A percentile compares a stretch with the other conserved stretches of the same genome.
Evolutionary conservation across 2,113 vertebrate species (phyloP).

Genomic region (Fregetta grallaria): DNA sequence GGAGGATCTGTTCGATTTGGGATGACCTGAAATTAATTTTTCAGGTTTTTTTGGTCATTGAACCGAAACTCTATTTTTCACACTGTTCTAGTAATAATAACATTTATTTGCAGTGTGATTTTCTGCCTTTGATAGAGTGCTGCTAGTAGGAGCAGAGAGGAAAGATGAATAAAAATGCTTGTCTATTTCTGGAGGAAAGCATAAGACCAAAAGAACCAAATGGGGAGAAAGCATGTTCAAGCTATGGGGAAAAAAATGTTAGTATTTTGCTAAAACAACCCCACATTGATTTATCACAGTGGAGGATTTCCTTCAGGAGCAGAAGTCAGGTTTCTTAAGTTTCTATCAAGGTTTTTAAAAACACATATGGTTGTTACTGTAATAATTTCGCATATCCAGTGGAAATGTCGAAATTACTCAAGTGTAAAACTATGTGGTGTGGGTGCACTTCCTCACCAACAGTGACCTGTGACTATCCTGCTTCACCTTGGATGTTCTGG

Average conservation of each 20-base stretch:
- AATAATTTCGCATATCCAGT: not conserved
- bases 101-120: not conserved
- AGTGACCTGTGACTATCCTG: not conserved
- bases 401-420: not conserved
- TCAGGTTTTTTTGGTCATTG: not conserved
- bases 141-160: not conserved
- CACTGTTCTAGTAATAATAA: not conserved
- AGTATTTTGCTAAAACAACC: not conserved
- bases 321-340: not conserved
- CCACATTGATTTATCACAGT: not conserved
- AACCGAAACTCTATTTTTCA: not conserved
- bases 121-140: not conserved
- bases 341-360: not conserved
- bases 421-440: not conserved
- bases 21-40: constrained; percentile 32
- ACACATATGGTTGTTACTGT: not conserved
- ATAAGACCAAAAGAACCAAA: not conserved
- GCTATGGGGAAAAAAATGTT: not conserved
- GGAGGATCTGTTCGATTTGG: not conserved
- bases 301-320: not conserved
- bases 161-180: not conserved
- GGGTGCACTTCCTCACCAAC: not conserved
- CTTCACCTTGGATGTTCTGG: not conserved
- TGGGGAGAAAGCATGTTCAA: not conserved
- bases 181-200: not conserved